phyloP scores from a whole-genome alignment of 2,113 vertebrate species.

The Rhizomys pruinosus region DNA sequence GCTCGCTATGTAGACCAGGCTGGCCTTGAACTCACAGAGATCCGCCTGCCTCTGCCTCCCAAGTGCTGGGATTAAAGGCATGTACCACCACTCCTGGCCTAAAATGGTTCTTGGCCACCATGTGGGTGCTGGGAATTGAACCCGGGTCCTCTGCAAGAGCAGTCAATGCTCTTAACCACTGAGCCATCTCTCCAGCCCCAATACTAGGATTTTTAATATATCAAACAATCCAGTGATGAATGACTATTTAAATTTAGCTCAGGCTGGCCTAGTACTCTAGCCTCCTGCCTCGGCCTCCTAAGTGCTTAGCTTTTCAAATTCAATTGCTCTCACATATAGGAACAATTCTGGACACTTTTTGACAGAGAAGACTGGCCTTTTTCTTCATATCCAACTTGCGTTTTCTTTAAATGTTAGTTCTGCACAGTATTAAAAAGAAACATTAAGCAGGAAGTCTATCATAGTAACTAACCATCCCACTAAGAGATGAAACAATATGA shows the following conservation, averaged over 20 bases:
- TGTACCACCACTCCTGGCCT: too few relatives aligned
- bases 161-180: too few relatives aligned
- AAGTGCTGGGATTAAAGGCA: too few relatives aligned
- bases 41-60: too few relatives aligned
- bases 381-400: slow-evolving; percentile 5
- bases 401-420: slow-evolving; percentile 29
- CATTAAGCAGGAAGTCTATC: neutral
- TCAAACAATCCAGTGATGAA: neutral
- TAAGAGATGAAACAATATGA: neutral
- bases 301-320: neutral
- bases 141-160: too few relatives aligned
- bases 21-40: too few relatives aligned
- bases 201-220: too few relatives aligned
- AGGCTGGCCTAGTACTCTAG: neutral
- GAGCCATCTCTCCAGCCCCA: too few relatives aligned
- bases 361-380: neutral
- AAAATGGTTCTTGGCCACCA: too few relatives aligned
- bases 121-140: too few relatives aligned
- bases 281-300: neutral
- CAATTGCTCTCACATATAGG: neutral
- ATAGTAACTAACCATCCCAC: neutral
- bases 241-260: neutral
- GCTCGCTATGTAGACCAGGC: too few relatives aligned
- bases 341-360: slow-evolving; percentile 5
- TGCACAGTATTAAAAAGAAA: slow-evolving; percentile 16